Evolutionary conservation across 2,113 vertebrate genomes (phyloP).

Genomic region (Ariopsis seemanni): DNA sequence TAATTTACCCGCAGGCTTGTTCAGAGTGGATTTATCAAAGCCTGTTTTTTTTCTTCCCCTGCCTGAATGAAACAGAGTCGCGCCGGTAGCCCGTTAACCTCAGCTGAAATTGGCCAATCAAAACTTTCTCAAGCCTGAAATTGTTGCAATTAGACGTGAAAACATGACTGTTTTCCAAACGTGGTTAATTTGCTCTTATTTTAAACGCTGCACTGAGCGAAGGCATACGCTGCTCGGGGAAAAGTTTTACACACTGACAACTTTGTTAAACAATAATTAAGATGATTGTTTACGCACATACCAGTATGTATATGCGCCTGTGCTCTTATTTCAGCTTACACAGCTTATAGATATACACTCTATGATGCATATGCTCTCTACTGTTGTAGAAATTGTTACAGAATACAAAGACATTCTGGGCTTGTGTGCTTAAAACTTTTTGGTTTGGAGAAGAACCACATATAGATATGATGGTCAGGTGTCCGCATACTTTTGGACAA

Average conservation of each 20-base stretch:
- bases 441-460: neutral
- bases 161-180: constrained; percentile 61
- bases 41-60: constrained; percentile 54
- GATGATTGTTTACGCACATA: neutral
- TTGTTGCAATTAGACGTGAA: constrained; percentile 75
- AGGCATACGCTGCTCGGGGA: neutral
- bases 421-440: neutral
- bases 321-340: neutral
- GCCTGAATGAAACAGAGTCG: constrained; percentile 59
- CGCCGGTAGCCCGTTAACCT: constrained; percentile 73
- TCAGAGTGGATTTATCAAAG: neutral
- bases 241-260: neutral
- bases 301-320: neutral
- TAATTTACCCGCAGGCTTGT: constrained; percentile 13
- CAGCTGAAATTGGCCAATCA: constrained; percentile 72
- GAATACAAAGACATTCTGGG: too few species aligned
- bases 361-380: neutral
- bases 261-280: constrained; percentile 15
- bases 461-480: neutral
- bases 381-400: too few species aligned
- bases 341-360: neutral
- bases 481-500: neutral
- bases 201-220: neutral
- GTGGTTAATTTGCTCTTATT: constrained; percentile 70
- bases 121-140: constrained; percentile 78